Conservation (phyloP, 2,797 vertebrate species). For the Arremon brunneinucha region DNA sequence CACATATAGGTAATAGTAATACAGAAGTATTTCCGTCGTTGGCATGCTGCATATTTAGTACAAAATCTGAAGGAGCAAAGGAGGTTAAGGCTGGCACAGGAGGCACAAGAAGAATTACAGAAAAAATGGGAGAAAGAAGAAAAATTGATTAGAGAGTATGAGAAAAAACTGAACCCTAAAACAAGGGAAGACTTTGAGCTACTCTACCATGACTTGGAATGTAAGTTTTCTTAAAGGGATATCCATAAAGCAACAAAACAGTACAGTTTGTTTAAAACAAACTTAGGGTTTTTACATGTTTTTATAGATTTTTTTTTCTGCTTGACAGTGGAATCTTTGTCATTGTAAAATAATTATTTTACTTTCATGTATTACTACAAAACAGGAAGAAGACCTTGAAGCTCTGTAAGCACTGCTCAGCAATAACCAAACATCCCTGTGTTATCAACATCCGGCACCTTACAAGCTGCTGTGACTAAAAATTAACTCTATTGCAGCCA, state of each 20-base stretch:
- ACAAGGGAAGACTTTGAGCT: slow-evolving; percentile 87
- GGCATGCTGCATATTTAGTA: slow-evolving; percentile 78
- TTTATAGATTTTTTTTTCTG: background rate
- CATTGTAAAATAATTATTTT: background rate
- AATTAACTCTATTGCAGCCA: background rate
- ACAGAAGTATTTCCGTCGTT: slow-evolving; percentile 82
- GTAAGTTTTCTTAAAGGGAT: slow-evolving; percentile 73
- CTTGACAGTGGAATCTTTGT: background rate
- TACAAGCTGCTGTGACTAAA: background rate
- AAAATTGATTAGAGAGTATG: slow-evolving; percentile 72
- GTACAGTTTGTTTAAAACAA: background rate
- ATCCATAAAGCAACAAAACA: background rate
- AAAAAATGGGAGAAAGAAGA: slow-evolving; percentile 80
- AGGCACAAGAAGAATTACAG: slow-evolving; percentile 73
- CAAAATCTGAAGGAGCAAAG: slow-evolving; percentile 72
- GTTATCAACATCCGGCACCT: background rate
- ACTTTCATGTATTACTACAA: background rate
- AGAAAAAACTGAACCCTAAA: slow-evolving; percentile 82
- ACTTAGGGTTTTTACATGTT: accelerated
- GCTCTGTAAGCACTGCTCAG: background rate
- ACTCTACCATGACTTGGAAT: slow-evolving; percentile 85
- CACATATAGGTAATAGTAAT: slow-evolving; percentile 80
- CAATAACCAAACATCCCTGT: background rate
- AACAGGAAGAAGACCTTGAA: background rate
- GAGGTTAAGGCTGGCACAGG: slow-evolving; percentile 73